Conservation (phyloP, 2,113 vertebrate species). For the Setophaga kirtlandii region DNA sequence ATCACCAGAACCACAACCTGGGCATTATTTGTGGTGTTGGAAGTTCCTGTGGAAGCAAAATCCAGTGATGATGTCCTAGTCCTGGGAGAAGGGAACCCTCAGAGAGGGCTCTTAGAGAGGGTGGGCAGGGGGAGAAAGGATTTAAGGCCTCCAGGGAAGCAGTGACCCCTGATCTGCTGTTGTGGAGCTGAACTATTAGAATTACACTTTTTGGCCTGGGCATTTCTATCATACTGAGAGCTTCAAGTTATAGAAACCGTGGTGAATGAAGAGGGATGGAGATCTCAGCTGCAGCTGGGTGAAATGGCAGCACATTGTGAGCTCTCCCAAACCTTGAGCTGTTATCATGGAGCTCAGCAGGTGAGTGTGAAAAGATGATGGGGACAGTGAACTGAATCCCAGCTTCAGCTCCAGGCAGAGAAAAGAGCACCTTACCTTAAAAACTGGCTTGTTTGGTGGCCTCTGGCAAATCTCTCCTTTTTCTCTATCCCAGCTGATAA, state of each 20-base stretch:
- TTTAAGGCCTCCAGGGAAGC: background rate
- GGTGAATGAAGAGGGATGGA: background rate
- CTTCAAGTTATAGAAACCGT: background rate
- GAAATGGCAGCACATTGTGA: background rate
- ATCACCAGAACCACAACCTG: background rate
- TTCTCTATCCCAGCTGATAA: background rate
- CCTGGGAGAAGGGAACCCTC: background rate
- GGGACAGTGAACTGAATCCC: background rate
- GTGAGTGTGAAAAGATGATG: background rate
- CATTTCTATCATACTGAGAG: background rate
- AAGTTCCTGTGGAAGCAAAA: background rate
- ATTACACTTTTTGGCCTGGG: background rate
- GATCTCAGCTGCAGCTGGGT: background rate
- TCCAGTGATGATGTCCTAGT: background rate
- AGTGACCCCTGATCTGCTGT: background rate
- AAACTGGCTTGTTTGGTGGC: background rate
- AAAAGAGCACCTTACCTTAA: background rate
- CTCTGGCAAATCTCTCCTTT: background rate
- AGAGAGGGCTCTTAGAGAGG: background rate
- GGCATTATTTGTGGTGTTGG: background rate
- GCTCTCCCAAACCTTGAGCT: background rate
- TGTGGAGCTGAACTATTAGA: background rate
- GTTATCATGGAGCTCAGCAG: background rate
- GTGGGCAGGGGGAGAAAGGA: background rate
- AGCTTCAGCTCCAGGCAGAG: background rate